These are phyloP conservation scores for Danio kyathit DNA, from an alignment of 2,797 vertebrate genomes.

Conservation along the genomic window DNA sequence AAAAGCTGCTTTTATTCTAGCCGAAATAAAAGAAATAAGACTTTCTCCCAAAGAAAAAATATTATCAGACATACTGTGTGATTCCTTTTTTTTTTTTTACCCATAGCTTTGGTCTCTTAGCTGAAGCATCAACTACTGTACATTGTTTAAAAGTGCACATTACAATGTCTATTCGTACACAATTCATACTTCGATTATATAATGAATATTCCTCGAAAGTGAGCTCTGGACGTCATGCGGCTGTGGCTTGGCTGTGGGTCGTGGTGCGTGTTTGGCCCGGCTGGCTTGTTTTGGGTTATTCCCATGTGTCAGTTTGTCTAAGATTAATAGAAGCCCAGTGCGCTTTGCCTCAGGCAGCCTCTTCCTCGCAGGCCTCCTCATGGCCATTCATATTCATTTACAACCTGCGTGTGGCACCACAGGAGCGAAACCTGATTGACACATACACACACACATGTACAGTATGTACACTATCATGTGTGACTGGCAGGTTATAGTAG, in stretches of 20 bases:
- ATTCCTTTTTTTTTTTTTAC: too few species aligned
- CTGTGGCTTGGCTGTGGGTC: constrained; percentile 6
- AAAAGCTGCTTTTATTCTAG: too few species aligned
- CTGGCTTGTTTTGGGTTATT: constrained; percentile 54
- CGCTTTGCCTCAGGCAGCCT: constrained; percentile 44
- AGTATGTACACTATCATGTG: constrained; percentile 11
- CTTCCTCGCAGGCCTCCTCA: constrained; percentile 39
- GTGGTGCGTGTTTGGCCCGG: neutral
- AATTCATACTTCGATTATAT: neutral
- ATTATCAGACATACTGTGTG: too few species aligned
- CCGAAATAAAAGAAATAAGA: too few species aligned
- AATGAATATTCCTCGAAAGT: neutral
- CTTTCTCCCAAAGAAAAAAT: too few species aligned
- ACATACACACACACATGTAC: constrained; percentile 12
- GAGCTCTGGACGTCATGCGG: neutral
- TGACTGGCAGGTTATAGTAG: constrained; percentile 39
- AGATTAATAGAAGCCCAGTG: constrained; percentile 60
- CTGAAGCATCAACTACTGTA: neutral
- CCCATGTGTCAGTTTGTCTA: constrained; percentile 55
- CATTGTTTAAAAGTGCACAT: neutral
- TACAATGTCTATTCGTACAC: neutral
- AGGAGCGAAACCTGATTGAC: constrained; percentile 45
- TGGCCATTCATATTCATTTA: constrained; percentile 58
- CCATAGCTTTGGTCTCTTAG: neutral
- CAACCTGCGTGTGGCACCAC: constrained; percentile 53